These are phyloP conservation scores for Quiscalus mexicanus DNA, from an alignment of 2,113 vertebrate species.

Conservation along the genomic window DNA sequence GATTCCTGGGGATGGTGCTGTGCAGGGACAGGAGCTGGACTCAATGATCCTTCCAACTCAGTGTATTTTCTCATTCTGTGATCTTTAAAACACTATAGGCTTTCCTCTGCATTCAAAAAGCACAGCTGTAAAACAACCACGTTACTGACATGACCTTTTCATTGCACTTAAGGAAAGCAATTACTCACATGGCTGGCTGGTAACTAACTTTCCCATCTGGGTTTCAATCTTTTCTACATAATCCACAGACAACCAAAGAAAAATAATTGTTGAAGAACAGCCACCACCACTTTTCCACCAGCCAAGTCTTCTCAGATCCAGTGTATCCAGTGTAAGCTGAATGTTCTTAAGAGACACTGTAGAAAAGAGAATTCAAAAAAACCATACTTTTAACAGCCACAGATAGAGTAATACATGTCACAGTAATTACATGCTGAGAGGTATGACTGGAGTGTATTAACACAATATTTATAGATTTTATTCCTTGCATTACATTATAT, in stretches of 20 bases:
- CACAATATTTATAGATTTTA: background rate
- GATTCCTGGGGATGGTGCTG: background rate
- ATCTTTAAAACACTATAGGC: background rate
- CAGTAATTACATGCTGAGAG: background rate
- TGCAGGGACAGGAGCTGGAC: background rate
- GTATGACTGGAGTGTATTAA: background rate
- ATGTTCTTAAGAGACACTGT: slow-evolving; percentile 67
- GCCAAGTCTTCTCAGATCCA: slow-evolving; percentile 76
- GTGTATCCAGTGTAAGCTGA: slow-evolving; percentile 73
- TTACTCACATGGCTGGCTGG: slow-evolving; percentile 75
- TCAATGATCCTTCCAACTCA: background rate
- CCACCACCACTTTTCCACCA: slow-evolving; percentile 67
- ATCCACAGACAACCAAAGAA: slow-evolving; percentile 81
- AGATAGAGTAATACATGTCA: background rate
- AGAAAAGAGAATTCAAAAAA: slow-evolving; percentile 25
- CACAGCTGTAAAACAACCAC: background rate
- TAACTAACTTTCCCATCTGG: slow-evolving; percentile 56
- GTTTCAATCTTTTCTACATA: slow-evolving; percentile 74
- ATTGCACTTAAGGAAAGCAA: background rate
- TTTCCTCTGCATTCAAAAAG: background rate
- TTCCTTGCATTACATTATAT: background rate
- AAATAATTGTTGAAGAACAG: slow-evolving; percentile 64
- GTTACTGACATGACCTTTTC: background rate
- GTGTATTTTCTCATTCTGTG: background rate
- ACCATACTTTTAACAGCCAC: background rate